phyloP scores from a whole-genome alignment of 2,113 vertebrate species.

The Gymnogyps californianus region DNA sequence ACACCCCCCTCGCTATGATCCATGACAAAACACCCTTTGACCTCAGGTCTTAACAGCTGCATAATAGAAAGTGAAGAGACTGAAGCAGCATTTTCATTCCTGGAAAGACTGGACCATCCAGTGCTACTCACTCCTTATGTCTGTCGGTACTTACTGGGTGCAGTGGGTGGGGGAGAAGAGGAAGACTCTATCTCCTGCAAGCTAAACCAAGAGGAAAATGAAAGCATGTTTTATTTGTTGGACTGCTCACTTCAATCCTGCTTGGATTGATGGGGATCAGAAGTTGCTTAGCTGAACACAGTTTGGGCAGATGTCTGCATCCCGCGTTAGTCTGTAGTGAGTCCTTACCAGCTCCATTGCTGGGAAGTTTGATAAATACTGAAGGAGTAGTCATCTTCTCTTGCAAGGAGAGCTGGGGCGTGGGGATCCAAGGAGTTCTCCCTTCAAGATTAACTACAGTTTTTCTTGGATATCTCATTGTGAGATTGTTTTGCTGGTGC shows the following conservation, averaged over 20 bases:
- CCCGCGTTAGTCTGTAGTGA: not conserved
- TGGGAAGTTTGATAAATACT: not conserved
- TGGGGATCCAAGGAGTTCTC: not conserved
- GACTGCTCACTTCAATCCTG: not conserved
- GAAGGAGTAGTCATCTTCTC: not conserved
- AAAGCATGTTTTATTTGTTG: not conserved
- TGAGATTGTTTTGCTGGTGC: not conserved
- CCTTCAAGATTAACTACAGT: not conserved
- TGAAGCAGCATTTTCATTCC: not conserved
- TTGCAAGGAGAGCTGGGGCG: not conserved
- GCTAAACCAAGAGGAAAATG: not conserved
- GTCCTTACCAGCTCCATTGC: not conserved
- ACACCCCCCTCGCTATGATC: not conserved
- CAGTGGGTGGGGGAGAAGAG: not conserved
- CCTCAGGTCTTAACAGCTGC: not conserved
- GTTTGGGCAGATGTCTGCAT: not conserved
- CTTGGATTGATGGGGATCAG: not conserved
- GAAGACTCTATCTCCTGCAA: not conserved
- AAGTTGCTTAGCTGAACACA: not conserved
- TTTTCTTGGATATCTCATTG: rapidly evolving
- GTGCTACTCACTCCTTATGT: not conserved
- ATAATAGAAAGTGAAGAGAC: not conserved
- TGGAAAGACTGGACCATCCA: not conserved
- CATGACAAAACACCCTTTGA: constrained; percentile 13
- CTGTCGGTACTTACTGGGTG: not conserved